phyloP scores from a whole-genome alignment of 2,113 vertebrate genomes.

The Montifringilla adamsi region DNA sequence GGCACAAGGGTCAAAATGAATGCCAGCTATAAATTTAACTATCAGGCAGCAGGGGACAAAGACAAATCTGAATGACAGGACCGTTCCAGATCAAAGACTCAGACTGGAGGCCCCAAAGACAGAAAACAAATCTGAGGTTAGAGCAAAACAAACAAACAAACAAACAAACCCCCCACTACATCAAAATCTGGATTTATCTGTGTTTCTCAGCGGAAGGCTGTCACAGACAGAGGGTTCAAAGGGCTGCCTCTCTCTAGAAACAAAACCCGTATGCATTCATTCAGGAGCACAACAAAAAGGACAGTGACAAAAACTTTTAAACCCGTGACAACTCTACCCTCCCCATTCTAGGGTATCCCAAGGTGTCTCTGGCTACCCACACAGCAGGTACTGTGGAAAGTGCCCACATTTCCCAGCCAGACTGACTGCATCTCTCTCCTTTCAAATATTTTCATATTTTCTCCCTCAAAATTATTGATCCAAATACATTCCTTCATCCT shows the following conservation, averaged over 20 bases:
- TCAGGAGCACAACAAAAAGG: not conserved
- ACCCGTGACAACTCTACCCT: not conserved
- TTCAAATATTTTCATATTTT: not conserved
- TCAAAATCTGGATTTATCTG: not conserved
- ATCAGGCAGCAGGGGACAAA: conserved; percentile 1
- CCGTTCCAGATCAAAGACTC: not conserved
- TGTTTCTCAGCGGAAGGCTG: not conserved
- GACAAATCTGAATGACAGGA: conserved; percentile 15
- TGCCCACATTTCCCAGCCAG: not conserved
- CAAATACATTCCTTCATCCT: not conserved
- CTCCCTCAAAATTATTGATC: not conserved
- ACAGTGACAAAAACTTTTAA: not conserved
- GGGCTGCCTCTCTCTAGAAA: not conserved
- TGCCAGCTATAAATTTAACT: conserved; percentile 12
- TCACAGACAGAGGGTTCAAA: not conserved
- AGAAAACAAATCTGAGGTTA: not conserved
- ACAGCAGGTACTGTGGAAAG: not conserved
- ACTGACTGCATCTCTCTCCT: not conserved
- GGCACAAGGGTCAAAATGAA: conserved; percentile 31
- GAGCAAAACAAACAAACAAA: conserved; percentile 11
- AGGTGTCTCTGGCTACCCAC: not conserved
- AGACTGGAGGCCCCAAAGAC: not conserved
- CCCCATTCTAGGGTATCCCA: not conserved
- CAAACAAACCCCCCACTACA: not conserved
- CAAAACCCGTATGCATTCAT: not conserved